Conservation (phyloP, 2,888 invertebrate species). For the Sarcophaga rosellei region DNA sequence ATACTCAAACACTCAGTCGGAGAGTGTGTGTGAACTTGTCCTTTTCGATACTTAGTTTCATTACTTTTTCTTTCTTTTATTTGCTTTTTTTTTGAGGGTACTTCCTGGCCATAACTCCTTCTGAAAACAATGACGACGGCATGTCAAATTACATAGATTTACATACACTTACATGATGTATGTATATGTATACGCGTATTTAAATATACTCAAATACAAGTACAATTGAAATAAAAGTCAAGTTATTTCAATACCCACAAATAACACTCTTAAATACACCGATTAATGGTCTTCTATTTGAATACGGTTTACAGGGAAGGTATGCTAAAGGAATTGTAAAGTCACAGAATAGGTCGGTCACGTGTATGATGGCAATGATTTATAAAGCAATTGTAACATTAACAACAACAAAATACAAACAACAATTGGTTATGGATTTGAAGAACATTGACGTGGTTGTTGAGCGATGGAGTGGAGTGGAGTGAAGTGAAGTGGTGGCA, state of each 20-base stretch:
- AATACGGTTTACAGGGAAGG: not conserved
- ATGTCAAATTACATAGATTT: conserved; percentile 37
- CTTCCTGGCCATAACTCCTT: conserved; percentile 21
- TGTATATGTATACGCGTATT: not conserved
- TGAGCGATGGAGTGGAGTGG: too few species aligned
- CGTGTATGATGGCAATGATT: conserved; percentile 76
- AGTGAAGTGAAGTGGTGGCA: conserved; percentile 7
- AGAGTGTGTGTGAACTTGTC: conserved; percentile 53
- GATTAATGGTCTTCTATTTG: conserved; percentile 39
- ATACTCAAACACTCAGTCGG: conserved; percentile 24
- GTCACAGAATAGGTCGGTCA: conserved; percentile 70
- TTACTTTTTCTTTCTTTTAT: not conserved
- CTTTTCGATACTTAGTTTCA: not conserved
- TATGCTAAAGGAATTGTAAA: not conserved
- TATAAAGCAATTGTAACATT: conserved; percentile 72
- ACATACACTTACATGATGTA: conserved; percentile 41
- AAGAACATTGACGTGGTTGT: conserved; percentile 20
- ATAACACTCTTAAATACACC: conserved; percentile 41
- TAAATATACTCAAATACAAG: not conserved
- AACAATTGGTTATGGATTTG: conserved; percentile 65
- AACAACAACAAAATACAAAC: conserved; percentile 73
- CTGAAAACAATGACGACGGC: conserved; percentile 17
- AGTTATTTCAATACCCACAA: conserved; percentile 24
- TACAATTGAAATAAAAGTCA: conserved; percentile 46
- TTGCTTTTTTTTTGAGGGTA: not conserved